phyloP scores from a whole-genome alignment of 2,888 invertebrate species.

The Limnephilus rhombicus region DNA sequence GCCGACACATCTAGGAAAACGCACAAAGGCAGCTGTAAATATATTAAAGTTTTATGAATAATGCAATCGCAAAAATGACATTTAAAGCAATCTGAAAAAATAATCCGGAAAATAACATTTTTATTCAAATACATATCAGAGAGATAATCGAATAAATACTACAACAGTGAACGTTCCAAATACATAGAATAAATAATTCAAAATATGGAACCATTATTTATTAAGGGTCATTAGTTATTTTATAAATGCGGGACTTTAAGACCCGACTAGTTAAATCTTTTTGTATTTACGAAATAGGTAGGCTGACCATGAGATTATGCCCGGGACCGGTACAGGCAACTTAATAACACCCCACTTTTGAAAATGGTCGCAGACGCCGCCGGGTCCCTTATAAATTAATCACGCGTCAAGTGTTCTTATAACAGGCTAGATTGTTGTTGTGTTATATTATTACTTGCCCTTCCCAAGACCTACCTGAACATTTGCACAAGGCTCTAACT shows the following conservation, averaged over 20 bases:
- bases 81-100: neutral
- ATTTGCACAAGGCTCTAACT: constrained; percentile 6
- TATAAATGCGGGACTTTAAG: neutral
- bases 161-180: neutral
- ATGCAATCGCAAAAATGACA: neutral
- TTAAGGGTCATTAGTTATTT: neutral
- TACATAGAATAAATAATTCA: neutral
- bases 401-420: constrained; percentile 58
- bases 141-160: neutral
- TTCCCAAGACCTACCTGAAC: constrained; percentile 4
- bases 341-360: constrained; percentile 7
- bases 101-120: neutral
- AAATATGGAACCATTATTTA: neutral
- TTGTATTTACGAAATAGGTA: neutral
- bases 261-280: neutral
- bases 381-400: constrained; percentile 57
- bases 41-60: neutral
- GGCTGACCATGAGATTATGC: constrained; percentile 15
- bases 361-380: constrained; percentile 36
- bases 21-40: too few relatives aligned
- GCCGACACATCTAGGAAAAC: too few relatives aligned
- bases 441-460: constrained; percentile 8
- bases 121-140: too few relatives aligned
- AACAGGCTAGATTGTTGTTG: constrained; percentile 53
- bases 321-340: constrained; percentile 21